Evolutionary conservation across 2,888 invertebrate species (phyloP), one percentile per base, ranked within the genome.

Genomic region (Aricia artaxerxes): DNA sequence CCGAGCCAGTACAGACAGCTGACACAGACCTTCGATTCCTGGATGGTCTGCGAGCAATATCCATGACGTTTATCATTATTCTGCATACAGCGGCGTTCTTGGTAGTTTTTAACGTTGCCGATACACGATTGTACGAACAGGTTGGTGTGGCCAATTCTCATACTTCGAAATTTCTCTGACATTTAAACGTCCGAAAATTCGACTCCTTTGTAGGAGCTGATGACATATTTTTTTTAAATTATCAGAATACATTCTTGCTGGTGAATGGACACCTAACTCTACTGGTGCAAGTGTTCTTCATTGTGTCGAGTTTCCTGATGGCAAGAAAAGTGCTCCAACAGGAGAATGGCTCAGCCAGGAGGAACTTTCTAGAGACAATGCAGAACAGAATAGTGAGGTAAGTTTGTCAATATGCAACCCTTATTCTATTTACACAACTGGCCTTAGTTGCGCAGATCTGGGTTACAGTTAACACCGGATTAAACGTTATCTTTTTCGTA

Each of bases 281-380:
- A 84, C 89, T 93, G 85, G 94, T 94, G 84, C 94, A 94, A 86
- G 88, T 92, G 80, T 94, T 94, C 89, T 93, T 94, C 88, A 85
- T 93, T 61, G 92, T 94, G 92, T 90, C 94, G 1, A 89, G 91
- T 79, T 94, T 94, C 87, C 88, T 94, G 82, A 88, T 94, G 80
- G 92, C 93, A 1, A 90, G 92, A 86, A 94, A 94, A 85, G 83
- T 93, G 83, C 88, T 94, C 81, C 86, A 86, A 83, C 88, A 89
- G 38, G 84, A 86, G 13, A 84, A 85, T 2, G 81, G 81, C 16
- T 82, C 83, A 44, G 81, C 86, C 0, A n/a, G 89, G n/a, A 81
- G 84, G 61, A 92, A 91, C 31, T 91, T 92, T 86, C 80, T 85
- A 24, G 85, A 87, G 9, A 93, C 92, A 61, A 90, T 94, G 89